phyloP scores from a whole-genome alignment of 2,888 invertebrate genomes.

The Ischnura elegans region DNA sequence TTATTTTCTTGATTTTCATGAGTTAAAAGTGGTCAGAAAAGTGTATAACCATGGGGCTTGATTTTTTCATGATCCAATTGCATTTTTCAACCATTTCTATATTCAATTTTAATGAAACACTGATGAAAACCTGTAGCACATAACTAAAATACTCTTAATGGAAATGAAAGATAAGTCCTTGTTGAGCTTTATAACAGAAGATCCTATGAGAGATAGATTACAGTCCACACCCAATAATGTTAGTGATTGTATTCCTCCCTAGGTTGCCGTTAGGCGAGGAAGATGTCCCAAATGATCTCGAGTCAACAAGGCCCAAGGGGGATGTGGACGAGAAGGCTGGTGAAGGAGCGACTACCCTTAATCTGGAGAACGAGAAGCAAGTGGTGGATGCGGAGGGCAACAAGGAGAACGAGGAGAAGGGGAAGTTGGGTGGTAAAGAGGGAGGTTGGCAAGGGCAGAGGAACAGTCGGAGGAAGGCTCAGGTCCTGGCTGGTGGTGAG shows the following conservation, averaged over 20 bases:
- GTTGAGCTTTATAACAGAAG: too few species aligned
- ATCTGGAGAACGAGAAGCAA: slow-evolving; percentile 70
- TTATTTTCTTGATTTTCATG: too few species aligned
- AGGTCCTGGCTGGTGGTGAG: slow-evolving; percentile 17
- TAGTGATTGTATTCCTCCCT: not conserved
- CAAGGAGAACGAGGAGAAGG: slow-evolving; percentile 54
- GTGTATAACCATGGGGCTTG: too few species aligned
- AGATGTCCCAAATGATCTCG: slow-evolving; percentile 49
- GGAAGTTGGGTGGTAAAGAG: slow-evolving; percentile 1
- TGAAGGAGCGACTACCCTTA: slow-evolving; percentile 69
- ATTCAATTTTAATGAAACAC: too few species aligned
- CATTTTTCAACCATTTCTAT: too few species aligned
- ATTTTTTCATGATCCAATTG: too few species aligned
- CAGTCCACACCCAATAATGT: too few species aligned
- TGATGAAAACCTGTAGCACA: too few species aligned
- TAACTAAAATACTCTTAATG: too few species aligned
- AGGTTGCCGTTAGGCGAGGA: slow-evolving; percentile 37
- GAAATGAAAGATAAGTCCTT: too few species aligned
- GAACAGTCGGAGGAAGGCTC: slow-evolving; percentile 30
- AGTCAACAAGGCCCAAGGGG: slow-evolving; percentile 62
- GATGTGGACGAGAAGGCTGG: slow-evolving; percentile 68
- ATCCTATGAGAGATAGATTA: too few species aligned
- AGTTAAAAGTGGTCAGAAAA: too few species aligned
- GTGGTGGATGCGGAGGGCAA: slow-evolving; percentile 69
- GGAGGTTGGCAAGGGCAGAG: slow-evolving; percentile 4